Evolutionary conservation across 2,888 invertebrate genomes (phyloP), one percentile per base, ranked within the genome.

Genomic region (Sarcophaga carnaria): DNA sequence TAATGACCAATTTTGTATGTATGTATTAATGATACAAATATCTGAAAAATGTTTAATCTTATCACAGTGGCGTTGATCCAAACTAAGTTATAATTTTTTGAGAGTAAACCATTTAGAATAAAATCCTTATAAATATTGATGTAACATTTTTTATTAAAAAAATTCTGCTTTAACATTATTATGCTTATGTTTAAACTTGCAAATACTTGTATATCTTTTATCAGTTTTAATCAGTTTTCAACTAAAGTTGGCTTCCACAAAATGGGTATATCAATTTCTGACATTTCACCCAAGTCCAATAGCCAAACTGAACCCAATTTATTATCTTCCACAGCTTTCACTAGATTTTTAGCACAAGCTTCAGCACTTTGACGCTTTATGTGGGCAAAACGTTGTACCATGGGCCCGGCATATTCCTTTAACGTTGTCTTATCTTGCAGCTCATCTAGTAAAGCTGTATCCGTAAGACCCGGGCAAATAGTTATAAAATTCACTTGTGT

Each of bases 241-340:
- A 67, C 69, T 14, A 78, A 49, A n/a, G 80, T 74, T 27, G 89
- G 71, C 10, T 81, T 82, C 90, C 90, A 91, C n/a, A 90, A 84
- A 11, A 84, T 84, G 0, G 86, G 88, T 17, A 90, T 88, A 59
- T 88, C 84, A 4, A 91, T 85, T 88, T 90, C 89, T 6, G 85
- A 74, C 37, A 90, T 47, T 81, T 89, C 77, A 2, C 90, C 90
- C 76, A 90, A 81, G 83, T 91, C 90, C n/a, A 90, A 80, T 6
- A 90, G 85, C 90, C 90, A 91, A 54, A 91, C 88, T 0, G 90
- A 90, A 6, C 89, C 91, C 47, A 90, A 89, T 88, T 90, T 90
- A 78, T 89, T 89, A 0, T 72, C 87, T 81, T 90, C 89, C 47
- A 90, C 88, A 22, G 89, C 89, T 78, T 88, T 88, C 10, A 90